Evolutionary conservation across 2,797 vertebrate genomes (phyloP), one percentile per base, ranked within the genome.

Genomic region (Knipowitschia caucasica): DNA sequence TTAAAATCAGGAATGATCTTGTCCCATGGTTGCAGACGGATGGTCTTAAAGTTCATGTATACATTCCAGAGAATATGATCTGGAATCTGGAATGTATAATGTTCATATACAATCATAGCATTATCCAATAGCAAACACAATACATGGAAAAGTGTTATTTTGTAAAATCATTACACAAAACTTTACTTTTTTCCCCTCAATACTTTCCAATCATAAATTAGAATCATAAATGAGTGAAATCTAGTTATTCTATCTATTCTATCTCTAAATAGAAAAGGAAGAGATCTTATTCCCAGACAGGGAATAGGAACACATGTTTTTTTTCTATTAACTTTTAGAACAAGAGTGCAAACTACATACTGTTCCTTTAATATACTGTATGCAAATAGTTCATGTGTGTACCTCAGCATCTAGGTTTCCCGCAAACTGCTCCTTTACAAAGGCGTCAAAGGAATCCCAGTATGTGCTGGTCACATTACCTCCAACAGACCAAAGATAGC

Each of bases 401-500:
- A 93, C 91, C 91, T 91, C 92, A 26, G 84, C 83, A 54, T 89
- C 75, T 7, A 18, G 61, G 66, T 90, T 92, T 56, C 89, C 91
- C 36, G 91, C 84, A 79, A 94, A 92, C 47, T 93, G 90, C 49
- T 88, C 73, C 70, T 81, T 86, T 59, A 93, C 53, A 75, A 92
- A 93, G 25, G 73, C 74, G 68, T 93, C 90, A 65, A 95, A 94
- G 55, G 71, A 56, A 54, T 92, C 89, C 88, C 88, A 92, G 60
- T 87, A 50, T 55, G 71, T 78, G 67, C 89, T 87, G 23, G 70
- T 86, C 78, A 93, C 63, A 71, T 94, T 94, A 64, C 92, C 92
- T 4, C 91, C 89, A 25, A 93, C 29, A 14, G 90, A 84, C 90
- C 92, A 93, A 40, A 93, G 65, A 61, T 94, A 93, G 69, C 89